Base-by-base conservation (phyloP, 2,888 invertebrate genomes). In the Allolobophora icterica region DNA sequence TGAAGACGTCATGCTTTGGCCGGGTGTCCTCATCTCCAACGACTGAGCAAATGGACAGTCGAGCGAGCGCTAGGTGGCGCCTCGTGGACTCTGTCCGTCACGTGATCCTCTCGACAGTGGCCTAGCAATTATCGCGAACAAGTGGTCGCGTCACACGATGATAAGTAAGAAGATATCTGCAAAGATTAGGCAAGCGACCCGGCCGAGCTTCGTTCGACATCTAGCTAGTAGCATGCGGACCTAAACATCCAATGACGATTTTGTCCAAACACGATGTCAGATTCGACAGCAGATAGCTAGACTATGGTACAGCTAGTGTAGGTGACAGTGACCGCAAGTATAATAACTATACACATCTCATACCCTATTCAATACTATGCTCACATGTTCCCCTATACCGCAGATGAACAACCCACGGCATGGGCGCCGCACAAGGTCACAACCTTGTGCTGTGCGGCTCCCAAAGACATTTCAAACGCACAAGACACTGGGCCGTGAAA, bases 81-180 rank as follows among this genome's bases (percentile, higher is more conserved):
- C 8, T 1, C 30, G 71, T 71, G 71, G 71, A 71, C 71, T 71
- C 71, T 71, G 71, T 71, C n/a, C 71, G n/a, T n/a, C 71, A 71
- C 71, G 71, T 71, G 71, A 71, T n/a, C 71, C 71, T 71, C 71
- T 71, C 71, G 71, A 71, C 71, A 71, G 71, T 71, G 71, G 71
- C 71, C 71, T 71, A 71, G 71, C 71, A 71, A 71, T 71, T 71
- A 71, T 71, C 71, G 71, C 11, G 30, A 71, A 71, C 71, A 71
- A 71, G 71, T 71, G 71, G 71, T 71, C 71, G 71, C 71, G 71
- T 71, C 71, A 71, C 71, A 71, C 71, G 71, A 71, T 71, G 71
- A 71, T 71, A 71, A 71, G 71, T 71, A 71, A 71, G 71, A 71
- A 71, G 71, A 71, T 71, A 71, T 71, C 71, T 30, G 71, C 71